Conservation (phyloP, 2,113 vertebrate genomes). For the Nicator chloris region DNA sequence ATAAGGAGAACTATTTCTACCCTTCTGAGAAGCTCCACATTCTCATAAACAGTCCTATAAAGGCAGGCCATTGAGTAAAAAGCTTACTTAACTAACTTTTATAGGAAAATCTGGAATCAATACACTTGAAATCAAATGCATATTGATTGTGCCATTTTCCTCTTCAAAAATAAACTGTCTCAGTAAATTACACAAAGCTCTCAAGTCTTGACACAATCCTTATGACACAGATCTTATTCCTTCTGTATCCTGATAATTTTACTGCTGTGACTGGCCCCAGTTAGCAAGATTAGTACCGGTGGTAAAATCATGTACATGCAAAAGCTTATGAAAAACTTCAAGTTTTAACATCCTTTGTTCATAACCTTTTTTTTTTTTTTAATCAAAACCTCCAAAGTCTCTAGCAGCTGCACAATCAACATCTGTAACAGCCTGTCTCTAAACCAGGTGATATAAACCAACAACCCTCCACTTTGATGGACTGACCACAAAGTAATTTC, state of each 20-base stretch:
- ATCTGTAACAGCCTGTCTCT: neutral
- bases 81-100: neutral
- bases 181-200: neutral
- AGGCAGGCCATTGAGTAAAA: neutral
- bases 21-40: neutral
- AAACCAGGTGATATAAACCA: neutral
- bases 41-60: neutral
- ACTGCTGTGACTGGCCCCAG: neutral
- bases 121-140: constrained; percentile 15
- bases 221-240: neutral
- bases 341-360: neutral
- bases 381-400: neutral
- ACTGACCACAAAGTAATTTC: neutral
- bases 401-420: neutral
- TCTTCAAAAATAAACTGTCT: constrained; percentile 7
- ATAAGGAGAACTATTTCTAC: neutral
- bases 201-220: neutral
- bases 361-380: neutral
- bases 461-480: neutral
- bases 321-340: neutral
- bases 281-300: neutral
- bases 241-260: neutral
- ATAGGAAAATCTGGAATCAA: constrained; percentile 31
- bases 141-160: constrained; percentile 26
- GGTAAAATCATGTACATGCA: neutral